Conservation (phyloP, 2,113 vertebrate genomes). For the Xiphias gladius region DNA sequence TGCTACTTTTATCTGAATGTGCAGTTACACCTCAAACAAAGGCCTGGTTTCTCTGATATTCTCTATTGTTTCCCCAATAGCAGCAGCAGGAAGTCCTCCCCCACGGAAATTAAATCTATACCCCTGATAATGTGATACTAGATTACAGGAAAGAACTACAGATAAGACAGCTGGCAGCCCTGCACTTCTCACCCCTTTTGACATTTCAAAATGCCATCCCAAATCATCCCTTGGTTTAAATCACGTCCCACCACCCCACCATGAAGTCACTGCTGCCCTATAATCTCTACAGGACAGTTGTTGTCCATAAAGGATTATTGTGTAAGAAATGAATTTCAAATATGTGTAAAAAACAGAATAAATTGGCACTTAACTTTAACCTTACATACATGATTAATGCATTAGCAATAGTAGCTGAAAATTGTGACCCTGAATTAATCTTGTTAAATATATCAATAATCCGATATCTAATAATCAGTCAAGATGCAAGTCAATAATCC, state of each 20-base stretch:
- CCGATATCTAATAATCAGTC: background rate
- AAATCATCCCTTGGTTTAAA: constrained; percentile 59
- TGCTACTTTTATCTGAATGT: constrained; percentile 19
- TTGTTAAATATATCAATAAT: background rate
- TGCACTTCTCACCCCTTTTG: constrained; percentile 60
- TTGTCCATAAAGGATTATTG: constrained; percentile 25
- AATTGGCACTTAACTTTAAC: background rate
- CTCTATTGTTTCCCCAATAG: constrained; percentile 8
- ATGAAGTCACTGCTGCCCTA: constrained; percentile 27
- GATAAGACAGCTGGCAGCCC: constrained; percentile 59
- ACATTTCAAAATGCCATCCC: constrained; percentile 70
- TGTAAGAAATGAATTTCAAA: background rate
- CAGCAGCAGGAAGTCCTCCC: background rate
- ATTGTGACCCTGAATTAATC: background rate
- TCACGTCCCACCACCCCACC: constrained; percentile 31
- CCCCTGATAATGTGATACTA: constrained; percentile 25
- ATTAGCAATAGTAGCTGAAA: background rate
- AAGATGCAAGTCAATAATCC: background rate
- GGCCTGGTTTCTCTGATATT: background rate
- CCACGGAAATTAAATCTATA: constrained; percentile 46
- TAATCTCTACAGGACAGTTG: constrained; percentile 49
- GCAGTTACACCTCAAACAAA: constrained; percentile 36
- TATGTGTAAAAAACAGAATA: background rate
- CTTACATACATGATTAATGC: background rate
- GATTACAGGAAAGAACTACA: constrained; percentile 32